These are phyloP conservation scores for Sycophila sp. DNA, from an alignment of 1,140 invertebrate genomes.

Conservation along the genomic window DNA sequence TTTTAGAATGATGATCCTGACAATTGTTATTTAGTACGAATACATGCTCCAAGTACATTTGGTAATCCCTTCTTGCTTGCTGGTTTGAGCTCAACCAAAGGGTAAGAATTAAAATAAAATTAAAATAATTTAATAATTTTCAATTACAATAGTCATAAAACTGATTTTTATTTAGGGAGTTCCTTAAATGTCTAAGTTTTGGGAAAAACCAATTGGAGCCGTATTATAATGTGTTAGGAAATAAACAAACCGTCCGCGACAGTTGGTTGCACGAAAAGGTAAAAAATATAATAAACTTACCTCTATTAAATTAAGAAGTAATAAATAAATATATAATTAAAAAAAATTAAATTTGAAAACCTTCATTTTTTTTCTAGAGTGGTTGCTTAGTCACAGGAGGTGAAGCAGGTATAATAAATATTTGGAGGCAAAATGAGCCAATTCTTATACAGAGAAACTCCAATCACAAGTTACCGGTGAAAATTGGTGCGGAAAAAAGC, in stretches of 20 bases:
- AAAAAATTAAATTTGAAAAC: background rate
- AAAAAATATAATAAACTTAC: constrained; percentile 17
- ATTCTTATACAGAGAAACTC: constrained; percentile 25
- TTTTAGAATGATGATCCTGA: constrained; percentile 69
- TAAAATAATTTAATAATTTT: constrained; percentile 4
- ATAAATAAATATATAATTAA: background rate
- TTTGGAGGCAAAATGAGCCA: constrained; percentile 68
- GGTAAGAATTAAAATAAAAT: constrained; percentile 56
- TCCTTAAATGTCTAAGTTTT: constrained; percentile 70
- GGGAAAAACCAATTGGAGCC: constrained; percentile 66
- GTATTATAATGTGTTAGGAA: constrained; percentile 67
- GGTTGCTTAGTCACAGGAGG: constrained; percentile 73
- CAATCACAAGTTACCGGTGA: constrained; percentile 48
- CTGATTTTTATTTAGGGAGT: constrained; percentile 58
- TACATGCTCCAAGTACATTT: constrained; percentile 51
- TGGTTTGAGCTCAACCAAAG: constrained; percentile 70
- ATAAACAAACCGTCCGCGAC: constrained; percentile 75
- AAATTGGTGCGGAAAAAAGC: constrained; percentile 52
- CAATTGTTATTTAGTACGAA: constrained; percentile 73
- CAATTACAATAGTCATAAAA: background rate
- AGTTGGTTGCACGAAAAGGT: constrained; percentile 73
- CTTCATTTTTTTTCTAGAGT: constrained; percentile 56
- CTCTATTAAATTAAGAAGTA: background rate
- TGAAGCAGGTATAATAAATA: constrained; percentile 71
- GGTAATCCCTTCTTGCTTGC: constrained; percentile 69